Evolutionary conservation across 2,113 vertebrate genomes (phyloP).

Genomic region (Coreoperca whiteheadi): DNA sequence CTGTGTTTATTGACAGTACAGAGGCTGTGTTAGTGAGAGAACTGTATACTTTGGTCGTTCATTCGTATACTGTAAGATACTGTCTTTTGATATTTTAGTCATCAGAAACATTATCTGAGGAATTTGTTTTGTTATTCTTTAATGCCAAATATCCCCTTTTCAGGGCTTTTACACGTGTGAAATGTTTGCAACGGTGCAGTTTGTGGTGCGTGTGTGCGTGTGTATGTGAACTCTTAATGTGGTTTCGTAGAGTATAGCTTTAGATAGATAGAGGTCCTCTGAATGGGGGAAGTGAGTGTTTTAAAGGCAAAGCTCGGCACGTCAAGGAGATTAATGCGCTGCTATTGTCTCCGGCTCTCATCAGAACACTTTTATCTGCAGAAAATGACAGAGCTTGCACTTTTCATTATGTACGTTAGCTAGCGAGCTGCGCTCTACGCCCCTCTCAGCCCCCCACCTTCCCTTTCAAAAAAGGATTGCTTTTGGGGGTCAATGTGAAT

Average conservation of each 20-base stretch:
- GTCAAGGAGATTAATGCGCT: slow-evolving; percentile 83
- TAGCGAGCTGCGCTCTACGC: slow-evolving; percentile 43
- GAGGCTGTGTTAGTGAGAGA: neutral
- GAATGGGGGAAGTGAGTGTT: slow-evolving; percentile 66
- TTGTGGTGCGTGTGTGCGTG: neutral
- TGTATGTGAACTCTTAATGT: slow-evolving; percentile 35
- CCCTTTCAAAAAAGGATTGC: slow-evolving; percentile 48
- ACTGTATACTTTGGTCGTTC: neutral
- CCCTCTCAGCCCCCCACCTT: slow-evolving; percentile 23
- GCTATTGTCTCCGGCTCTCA: slow-evolving; percentile 84
- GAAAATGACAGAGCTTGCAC: slow-evolving; percentile 84
- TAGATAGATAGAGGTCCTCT: slow-evolving; percentile 59
- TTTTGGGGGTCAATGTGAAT: slow-evolving; percentile 44
- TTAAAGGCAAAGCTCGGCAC: slow-evolving; percentile 72
- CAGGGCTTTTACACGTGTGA: neutral
- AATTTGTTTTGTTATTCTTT: neutral
- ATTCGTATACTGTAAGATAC: neutral
- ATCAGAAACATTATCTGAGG: neutral
- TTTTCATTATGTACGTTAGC: slow-evolving; percentile 84
- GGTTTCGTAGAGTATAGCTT: slow-evolving; percentile 40
- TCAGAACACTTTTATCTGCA: slow-evolving; percentile 83
- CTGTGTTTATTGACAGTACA: neutral
- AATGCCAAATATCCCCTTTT: neutral
- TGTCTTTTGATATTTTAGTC: neutral
- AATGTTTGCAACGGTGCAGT: slow-evolving; percentile 13